Evolutionary conservation across 2,113 vertebrate genomes (phyloP).

Genomic region (Heterotilapia buettikoferi): DNA sequence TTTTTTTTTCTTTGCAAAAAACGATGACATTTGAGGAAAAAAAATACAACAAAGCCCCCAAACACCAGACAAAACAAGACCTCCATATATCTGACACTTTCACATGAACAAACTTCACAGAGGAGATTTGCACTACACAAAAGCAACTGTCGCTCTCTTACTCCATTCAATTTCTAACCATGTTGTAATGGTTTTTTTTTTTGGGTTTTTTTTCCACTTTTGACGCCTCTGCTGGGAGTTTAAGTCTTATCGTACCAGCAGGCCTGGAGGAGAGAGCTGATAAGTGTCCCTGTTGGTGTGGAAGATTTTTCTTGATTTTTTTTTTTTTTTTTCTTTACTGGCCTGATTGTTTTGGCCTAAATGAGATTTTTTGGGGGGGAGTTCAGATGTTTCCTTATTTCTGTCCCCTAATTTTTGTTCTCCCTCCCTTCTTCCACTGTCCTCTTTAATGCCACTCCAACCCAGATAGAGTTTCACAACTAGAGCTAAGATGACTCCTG

Average conservation of each 20-base stretch:
- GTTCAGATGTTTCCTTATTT: background rate
- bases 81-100: background rate
- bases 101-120: background rate
- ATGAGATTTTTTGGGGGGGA: constrained; percentile 17
- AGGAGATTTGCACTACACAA: background rate
- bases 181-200: background rate
- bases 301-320: background rate
- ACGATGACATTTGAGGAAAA: background rate
- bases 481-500: background rate
- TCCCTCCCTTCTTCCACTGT: background rate
- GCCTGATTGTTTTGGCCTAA: constrained; percentile 51
- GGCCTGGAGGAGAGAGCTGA: constrained; percentile 31
- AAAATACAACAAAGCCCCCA: background rate
- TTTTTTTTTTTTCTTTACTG: constrained; percentile 3
- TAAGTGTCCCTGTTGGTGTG: constrained; percentile 35
- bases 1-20: rapidly evolving
- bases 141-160: background rate
- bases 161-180: background rate
- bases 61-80: background rate
- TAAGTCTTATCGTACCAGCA: constrained; percentile 1
- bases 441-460: constrained; percentile 25
- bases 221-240: constrained; percentile 33
- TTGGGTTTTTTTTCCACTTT: background rate
- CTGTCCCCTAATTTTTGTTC: background rate
- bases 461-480: constrained; percentile 19